Conservation (phyloP, 2,797 vertebrate genomes). For the Silurus lanzhouensis region DNA sequence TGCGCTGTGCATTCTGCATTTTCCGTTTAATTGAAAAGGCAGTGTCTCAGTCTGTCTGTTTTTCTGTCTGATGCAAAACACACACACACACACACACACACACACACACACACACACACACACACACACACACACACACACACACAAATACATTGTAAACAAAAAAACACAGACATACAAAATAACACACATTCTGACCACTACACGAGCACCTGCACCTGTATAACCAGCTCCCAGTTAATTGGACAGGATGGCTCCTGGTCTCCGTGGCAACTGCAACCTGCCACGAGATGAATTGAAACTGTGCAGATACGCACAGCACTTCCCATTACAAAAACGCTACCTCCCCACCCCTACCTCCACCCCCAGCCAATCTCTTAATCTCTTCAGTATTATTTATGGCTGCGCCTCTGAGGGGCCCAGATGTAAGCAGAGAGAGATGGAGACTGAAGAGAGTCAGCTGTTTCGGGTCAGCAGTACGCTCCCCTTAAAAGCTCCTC, state of each 20-base stretch:
- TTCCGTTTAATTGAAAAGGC: slow-evolving; percentile 22
- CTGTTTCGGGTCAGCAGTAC: slow-evolving; percentile 54
- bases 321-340: slow-evolving; percentile 2
- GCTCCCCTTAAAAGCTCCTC: slow-evolving; percentile 51
- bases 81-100: slow-evolving; percentile 25
- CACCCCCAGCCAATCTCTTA: slow-evolving; percentile 71
- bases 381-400: slow-evolving; percentile 76
- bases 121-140: not conserved
- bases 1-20: not conserved
- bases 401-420: slow-evolving; percentile 63
- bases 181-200: slow-evolving; percentile 32
- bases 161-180: slow-evolving; percentile 4
- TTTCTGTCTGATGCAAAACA: slow-evolving; percentile 2
- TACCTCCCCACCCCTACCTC: slow-evolving; percentile 19
- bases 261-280: slow-evolving; percentile 77
- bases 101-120: slow-evolving; percentile 7
- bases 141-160: not conserved
- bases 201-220: slow-evolving; percentile 39
- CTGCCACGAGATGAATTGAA: slow-evolving; percentile 69
- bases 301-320: slow-evolving; percentile 54
- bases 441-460: slow-evolving; percentile 58
- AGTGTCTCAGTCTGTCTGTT: slow-evolving; percentile 29
- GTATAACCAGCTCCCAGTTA: slow-evolving; percentile 60
- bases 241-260: slow-evolving; percentile 71
- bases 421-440: slow-evolving; percentile 62